Base-by-base conservation (phyloP, 2,113 vertebrate species). In the Electrona antarctica region DNA sequence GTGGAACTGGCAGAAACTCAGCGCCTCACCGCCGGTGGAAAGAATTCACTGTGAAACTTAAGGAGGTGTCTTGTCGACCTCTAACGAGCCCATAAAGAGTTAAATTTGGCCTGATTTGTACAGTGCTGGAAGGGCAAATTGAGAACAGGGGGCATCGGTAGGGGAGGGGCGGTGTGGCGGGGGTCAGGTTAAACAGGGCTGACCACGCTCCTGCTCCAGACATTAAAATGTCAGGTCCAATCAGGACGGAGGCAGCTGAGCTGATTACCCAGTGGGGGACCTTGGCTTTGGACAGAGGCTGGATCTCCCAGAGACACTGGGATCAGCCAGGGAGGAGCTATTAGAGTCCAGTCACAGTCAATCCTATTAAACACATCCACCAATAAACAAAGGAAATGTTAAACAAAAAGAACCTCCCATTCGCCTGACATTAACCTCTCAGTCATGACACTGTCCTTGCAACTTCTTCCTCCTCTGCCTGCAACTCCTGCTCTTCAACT, bases 151-250 rank as follows among this genome's bases (percentile, higher is more conserved):
- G 91, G 75, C 83, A 87, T 54, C 64, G 74, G 77, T 62, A 56
- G 47, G 54, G 77, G 76, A 69, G 81, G 72, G 80, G 62, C 57
- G 56, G 59, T 77, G 86, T 13, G 63, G 61, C 28, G 68, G 80
- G 88, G 91, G 90, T 91, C 91, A 92, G 92, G 90, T 93, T 94
- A 94, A 94, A 80, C 88, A 74, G 86, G 85, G 86, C 88, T 94
- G 93, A 93, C 93, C 92, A 93, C 80, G 69, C 90, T 92, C 71
- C 82, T 90, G 89, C 84, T 91, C 79, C 83, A 92, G 94, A 94
- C 94, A 94, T 94, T 94, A 94, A 94, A 93, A 91, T 87, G 94
- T 94, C 94, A 93, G 83, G 81, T 93, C 84, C 91, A 94, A 94
- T 94, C 91, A 94, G 82, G 88, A 72, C 54, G 29, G 85, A 90